Evolutionary conservation across 2,113 vertebrate species (phyloP).

Genomic region (Microtus oregoni): DNA sequence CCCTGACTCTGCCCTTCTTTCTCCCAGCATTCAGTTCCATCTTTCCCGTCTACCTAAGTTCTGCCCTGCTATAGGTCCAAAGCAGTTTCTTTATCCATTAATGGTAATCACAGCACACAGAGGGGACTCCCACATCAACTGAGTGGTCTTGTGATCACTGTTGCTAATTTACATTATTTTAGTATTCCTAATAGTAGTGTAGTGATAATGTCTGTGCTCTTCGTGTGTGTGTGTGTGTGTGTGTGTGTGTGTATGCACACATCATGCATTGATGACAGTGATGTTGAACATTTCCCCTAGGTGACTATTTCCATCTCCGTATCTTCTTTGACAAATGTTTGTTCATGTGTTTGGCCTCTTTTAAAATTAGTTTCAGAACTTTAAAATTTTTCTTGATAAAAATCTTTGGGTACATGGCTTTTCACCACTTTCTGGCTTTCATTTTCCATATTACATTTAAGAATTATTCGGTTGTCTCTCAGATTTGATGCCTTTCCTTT

Average conservation of each 20-base stretch:
- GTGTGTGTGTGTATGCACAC: too few relatives aligned
- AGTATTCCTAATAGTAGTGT: not conserved
- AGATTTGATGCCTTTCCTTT: not conserved
- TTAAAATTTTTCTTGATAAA: not conserved
- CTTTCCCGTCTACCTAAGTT: too few relatives aligned
- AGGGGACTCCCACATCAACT: too few relatives aligned
- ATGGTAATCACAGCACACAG: too few relatives aligned
- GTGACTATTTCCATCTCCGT: not conserved
- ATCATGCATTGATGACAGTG: not conserved
- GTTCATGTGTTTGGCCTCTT: not conserved
- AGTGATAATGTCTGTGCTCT: not conserved
- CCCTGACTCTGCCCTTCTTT: too few relatives aligned
- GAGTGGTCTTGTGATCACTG: not conserved
- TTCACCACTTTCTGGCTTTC: not conserved
- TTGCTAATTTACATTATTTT: not conserved
- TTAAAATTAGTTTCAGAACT: not conserved
- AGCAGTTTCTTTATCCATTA: too few relatives aligned
- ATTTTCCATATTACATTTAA: not conserved
- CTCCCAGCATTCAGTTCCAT: too few relatives aligned
- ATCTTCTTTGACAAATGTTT: not conserved
- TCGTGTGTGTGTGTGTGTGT: not conserved
- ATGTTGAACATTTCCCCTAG: not conserved
- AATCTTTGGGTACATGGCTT: not conserved
- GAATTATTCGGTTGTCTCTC: not conserved
- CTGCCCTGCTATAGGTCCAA: too few relatives aligned